phyloP scores from a whole-genome alignment of 2,888 invertebrate genomes.

The Glaucopsyche alexis region DNA sequence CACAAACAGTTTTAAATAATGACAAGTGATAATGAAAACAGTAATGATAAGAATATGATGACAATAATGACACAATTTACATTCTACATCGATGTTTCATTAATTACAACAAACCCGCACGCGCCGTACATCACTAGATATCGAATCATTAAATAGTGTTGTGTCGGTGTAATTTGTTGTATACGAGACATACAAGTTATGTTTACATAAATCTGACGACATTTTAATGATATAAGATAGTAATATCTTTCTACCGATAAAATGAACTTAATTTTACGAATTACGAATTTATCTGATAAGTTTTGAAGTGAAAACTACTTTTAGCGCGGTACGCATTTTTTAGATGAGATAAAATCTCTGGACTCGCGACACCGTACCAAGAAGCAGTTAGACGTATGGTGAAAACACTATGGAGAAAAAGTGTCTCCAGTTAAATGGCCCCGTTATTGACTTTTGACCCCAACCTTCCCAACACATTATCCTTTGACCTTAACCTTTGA shows the following conservation, averaged over 20 bases:
- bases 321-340: no score
- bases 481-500: no score
- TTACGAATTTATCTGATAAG: no score
- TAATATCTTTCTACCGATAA: slow-evolving; percentile 47
- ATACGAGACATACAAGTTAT: slow-evolving; percentile 34
- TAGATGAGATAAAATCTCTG: no score
- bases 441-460: no score
- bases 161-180: slow-evolving; percentile 43
- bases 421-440: no score
- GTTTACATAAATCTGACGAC: slow-evolving; percentile 44
- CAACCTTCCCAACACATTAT: no score
- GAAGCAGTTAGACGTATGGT: no score
- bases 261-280: slow-evolving; percentile 38
- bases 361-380: no score
- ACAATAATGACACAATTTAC: slow-evolving; percentile 14
- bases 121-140: slow-evolving; percentile 33
- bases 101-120: slow-evolving; percentile 30
- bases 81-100: slow-evolving; percentile 23
- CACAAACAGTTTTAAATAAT: background rate
- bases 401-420: no score
- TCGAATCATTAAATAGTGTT: slow-evolving; percentile 38
- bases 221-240: slow-evolving; percentile 48
- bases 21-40: background rate
- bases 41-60: slow-evolving; percentile 2
- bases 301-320: no score